Evolutionary conservation across 2,797 vertebrate genomes (phyloP).

Genomic region (Pangasius krempfi): DNA sequence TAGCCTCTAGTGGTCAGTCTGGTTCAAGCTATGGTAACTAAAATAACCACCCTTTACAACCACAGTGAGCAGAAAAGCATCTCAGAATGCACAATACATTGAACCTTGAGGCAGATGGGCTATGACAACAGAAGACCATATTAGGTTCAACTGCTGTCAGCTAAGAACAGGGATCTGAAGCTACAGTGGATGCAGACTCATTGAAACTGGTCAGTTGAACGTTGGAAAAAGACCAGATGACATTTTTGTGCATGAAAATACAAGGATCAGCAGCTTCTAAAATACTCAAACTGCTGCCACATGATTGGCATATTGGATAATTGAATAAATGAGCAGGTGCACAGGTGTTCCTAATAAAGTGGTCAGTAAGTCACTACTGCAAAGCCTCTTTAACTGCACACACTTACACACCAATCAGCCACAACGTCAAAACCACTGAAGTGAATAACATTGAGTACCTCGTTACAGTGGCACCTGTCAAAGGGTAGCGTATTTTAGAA

Average conservation of each 20-base stretch:
- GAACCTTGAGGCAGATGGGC: background rate
- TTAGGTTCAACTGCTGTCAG: background rate
- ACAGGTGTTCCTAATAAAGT: background rate
- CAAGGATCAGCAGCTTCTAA: background rate
- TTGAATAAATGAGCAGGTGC: too few relatives aligned
- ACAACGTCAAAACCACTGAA: too few relatives aligned
- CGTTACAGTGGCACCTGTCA: too few relatives aligned
- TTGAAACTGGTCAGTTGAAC: background rate
- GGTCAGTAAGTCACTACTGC: background rate
- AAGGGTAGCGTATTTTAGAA: too few relatives aligned
- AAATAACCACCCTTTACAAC: too few relatives aligned
- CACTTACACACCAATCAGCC: too few relatives aligned
- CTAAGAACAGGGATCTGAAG: background rate
- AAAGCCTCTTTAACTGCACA: too few relatives aligned
- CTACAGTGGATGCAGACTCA: background rate
- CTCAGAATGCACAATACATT: background rate
- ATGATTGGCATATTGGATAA: background rate
- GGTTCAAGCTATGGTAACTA: background rate
- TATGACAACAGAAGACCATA: background rate
- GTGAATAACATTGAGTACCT: too few relatives aligned
- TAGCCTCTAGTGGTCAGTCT: background rate
- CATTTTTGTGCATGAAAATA: background rate
- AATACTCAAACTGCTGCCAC: background rate
- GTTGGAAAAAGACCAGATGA: background rate
- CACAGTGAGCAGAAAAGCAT: background rate